Percentiles rank a stretch among this genome's conserved stretches.
phyloP scores from a whole-genome alignment of 2,888 invertebrate species.

The Camponotus fellah region DNA sequence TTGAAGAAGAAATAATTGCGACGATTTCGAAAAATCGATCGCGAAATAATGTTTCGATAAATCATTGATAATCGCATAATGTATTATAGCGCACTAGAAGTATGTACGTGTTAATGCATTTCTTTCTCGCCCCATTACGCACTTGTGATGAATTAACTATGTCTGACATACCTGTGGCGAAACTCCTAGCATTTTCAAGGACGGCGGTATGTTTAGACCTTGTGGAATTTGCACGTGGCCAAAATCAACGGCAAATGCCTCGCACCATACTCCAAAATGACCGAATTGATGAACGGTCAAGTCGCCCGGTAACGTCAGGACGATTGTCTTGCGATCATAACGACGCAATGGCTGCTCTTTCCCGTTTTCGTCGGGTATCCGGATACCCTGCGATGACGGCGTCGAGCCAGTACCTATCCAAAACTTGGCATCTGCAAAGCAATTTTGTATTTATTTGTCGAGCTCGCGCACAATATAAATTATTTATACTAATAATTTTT shows the following conservation, averaged over 20 bases:
- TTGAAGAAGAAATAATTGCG: no score
- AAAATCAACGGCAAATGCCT: conserved; percentile 97
- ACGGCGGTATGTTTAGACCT: conserved; percentile 94
- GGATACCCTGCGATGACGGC: conserved; percentile 93
- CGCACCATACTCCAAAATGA: conserved; percentile 97
- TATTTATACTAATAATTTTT: neutral
- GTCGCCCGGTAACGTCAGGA: conserved; percentile 95
- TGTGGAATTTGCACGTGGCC: conserved; percentile 94
- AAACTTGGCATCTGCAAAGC: conserved; percentile 94
- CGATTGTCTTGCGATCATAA: conserved; percentile 95
- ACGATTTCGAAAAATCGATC: neutral
- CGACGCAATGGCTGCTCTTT: conserved; percentile 92
- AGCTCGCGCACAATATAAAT: neutral
- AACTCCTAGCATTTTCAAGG: conserved; percentile 96
- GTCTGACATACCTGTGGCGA: conserved; percentile 94
- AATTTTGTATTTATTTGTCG: neutral
- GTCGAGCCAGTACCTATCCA: conserved; percentile 95
- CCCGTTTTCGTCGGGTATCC: conserved; percentile 97
- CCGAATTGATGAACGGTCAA: conserved; percentile 97
- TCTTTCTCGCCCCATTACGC: neutral
- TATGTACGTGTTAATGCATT: conserved; percentile 9
- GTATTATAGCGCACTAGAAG: neutral
- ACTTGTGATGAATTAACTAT: neutral
- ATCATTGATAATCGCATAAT: neutral
- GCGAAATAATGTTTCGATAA: neutral